phyloP scores from a whole-genome alignment of 2,113 vertebrate genomes.

The Microtus montanus region DNA sequence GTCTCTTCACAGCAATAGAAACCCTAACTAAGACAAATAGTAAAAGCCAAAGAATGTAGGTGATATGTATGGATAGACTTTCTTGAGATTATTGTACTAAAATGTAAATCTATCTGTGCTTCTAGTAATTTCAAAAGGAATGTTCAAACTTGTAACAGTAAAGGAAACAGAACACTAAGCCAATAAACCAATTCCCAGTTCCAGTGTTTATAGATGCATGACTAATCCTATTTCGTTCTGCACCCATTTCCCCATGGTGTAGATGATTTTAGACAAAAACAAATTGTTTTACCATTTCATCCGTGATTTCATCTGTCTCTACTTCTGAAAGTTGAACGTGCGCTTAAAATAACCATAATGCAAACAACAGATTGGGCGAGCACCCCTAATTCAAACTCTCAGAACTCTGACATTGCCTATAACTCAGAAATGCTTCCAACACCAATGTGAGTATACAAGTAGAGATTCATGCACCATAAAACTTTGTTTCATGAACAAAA shows the following conservation, averaged over 20 bases:
- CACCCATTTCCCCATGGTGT: neutral
- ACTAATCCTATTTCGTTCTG: neutral
- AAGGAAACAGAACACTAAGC: neutral
- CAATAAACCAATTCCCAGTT: neutral
- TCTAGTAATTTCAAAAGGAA: neutral
- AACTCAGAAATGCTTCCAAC: neutral
- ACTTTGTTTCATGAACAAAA: neutral
- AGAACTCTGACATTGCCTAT: neutral
- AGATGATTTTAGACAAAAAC: neutral
- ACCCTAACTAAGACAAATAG: neutral
- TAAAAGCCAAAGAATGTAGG: neutral
- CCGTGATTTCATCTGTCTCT: slow-evolving; percentile 35
- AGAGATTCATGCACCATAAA: neutral
- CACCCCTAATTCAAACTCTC: neutral
- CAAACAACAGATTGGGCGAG: neutral
- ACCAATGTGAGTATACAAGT: neutral
- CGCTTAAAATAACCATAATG: neutral
- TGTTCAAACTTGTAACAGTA: neutral
- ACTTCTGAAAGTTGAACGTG: neutral
- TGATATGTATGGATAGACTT: neutral
- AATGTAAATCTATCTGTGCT: neutral
- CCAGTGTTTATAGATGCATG: neutral
- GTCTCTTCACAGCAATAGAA: neutral
- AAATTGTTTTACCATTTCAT: slow-evolving; percentile 23
- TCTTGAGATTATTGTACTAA: neutral